A percentile compares a stretch with the other conserved stretches of the same genome.
Evolutionary conservation across 2,113 vertebrate genomes (phyloP).

Genomic region (Stomatorhinus ivindoensis): DNA sequence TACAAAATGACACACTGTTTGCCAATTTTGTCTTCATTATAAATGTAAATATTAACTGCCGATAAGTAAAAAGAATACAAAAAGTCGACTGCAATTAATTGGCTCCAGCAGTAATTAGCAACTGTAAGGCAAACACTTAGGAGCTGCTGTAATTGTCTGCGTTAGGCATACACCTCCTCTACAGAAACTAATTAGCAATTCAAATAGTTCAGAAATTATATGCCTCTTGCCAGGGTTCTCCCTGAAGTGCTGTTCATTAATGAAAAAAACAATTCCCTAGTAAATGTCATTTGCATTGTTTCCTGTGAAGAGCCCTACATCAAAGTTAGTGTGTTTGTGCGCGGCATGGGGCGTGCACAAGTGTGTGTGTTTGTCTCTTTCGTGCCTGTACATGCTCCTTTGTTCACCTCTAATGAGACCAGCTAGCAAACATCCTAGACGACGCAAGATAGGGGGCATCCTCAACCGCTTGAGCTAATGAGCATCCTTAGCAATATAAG

Average conservation of each 20-base stretch:
- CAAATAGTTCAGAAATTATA: conserved; percentile 86
- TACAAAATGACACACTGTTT: conserved; percentile 85
- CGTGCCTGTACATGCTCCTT: not conserved
- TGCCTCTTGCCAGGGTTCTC: conserved; percentile 82
- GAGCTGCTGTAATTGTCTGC: conserved; percentile 74
- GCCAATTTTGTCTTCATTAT: conserved; percentile 87
- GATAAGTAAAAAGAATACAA: conserved; percentile 81
- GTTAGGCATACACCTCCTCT: conserved; percentile 81
- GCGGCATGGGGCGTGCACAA: not conserved
- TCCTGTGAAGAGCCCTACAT: conserved; percentile 70
- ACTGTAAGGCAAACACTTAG: conserved; percentile 84
- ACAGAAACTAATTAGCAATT: conserved; percentile 84
- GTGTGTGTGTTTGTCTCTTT: not conserved
- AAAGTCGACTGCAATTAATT: conserved; percentile 89
- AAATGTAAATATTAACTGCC: conserved; percentile 84
- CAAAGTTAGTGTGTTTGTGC: conserved; percentile 58
- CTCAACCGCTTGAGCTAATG: not conserved
- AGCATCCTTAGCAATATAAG: not conserved
- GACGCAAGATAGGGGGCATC: not conserved
- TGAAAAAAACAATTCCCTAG: conserved; percentile 67
- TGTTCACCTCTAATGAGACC: not conserved
- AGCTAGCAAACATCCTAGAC: not conserved
- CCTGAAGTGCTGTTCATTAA: conserved; percentile 85
- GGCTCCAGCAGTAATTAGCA: conserved; percentile 82
- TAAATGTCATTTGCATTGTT: conserved; percentile 82